Base-by-base conservation (phyloP, 1,140 invertebrate genomes). In the Polyergus mexicanus region DNA sequence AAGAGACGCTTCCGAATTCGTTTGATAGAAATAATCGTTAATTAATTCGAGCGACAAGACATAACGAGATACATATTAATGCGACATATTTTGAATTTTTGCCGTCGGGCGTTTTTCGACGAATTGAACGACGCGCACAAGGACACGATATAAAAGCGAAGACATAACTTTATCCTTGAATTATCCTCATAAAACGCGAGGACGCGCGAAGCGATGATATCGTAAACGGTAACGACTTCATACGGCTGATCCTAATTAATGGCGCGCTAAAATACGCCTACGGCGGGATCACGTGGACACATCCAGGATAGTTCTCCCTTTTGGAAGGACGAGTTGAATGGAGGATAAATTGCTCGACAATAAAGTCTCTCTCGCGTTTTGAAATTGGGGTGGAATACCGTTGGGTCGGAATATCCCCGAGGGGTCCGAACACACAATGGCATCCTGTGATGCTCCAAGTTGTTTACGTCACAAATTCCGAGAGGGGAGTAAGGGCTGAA, bases 261-360 rank as follows among this genome's bases (percentile, higher is more conserved):
- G 41, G 44, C 83, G 38, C 28, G 47, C 83, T 89, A 76, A 88
- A 88, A 44, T 51, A 56, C 54, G 25, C 19, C 65, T 8, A 58
- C n/a, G 13, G 13, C 28, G 28, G n/a, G n/a, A 72, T 32, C 38
- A 6, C 25, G 44, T 0, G 47, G 54, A 32, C 83, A 74, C 75
- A 56, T 38, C 62, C 69, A 28, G 13, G 32, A 81, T 63, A 86
- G 68, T 69, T 69, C 32, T 47, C 56, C 38, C 78, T 76, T 74
- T 76, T 74, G 65, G 35, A 58, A 51, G 84, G 84, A 68, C 62
- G 13, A 28, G n/a, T 38, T 89, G 91, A 92, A 91, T 90, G 74
- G 63, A 32, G 86, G 74, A 90, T 90, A 92, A 92, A 91, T 92
- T 92, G 87, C 72, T 66, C 28, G 84, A 92, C 91, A 91, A 92